Percentiles rank a stretch among this genome's conserved stretches.
phyloP scores from a whole-genome alignment of 2,888 invertebrate species.

The Drosophila meridiana region DNA sequence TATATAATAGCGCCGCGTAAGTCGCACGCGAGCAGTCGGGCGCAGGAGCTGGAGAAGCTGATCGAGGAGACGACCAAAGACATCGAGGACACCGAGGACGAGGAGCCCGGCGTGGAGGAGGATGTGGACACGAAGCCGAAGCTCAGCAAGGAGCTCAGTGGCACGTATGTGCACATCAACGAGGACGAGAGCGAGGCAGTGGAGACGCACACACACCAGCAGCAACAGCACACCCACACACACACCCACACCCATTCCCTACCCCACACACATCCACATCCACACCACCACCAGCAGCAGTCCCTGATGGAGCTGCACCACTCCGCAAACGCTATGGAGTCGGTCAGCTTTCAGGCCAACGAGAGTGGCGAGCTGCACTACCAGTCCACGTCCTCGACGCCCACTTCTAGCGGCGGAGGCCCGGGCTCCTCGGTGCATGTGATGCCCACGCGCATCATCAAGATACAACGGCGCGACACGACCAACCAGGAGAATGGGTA shows the following conservation, averaged over 20 bases:
- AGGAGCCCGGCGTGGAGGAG: conserved; percentile 48
- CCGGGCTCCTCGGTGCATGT: conserved; percentile 53
- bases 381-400: conserved; percentile 52
- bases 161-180: conserved; percentile 69
- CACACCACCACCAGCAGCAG: conserved; percentile 64
- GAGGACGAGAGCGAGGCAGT: conserved; percentile 64
- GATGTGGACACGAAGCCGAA: conserved; percentile 81
- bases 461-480: conserved; percentile 82
- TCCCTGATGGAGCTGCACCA: conserved; percentile 69
- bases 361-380: conserved; percentile 82
- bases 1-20: conserved; percentile 73
- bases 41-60: conserved; percentile 83
- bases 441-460: conserved; percentile 80
- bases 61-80: conserved; percentile 85
- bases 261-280: conserved; percentile 36
- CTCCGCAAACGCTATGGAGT: conserved; percentile 57
- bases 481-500: conserved; percentile 73
- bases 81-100: conserved; percentile 83
- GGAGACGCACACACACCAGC: conserved; percentile 54
- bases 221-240: conserved; percentile 44
- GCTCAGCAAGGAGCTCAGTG: conserved; percentile 71
- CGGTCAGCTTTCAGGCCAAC: conserved; percentile 80
- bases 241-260: conserved; percentile 37
- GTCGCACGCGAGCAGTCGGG: conserved; percentile 70
- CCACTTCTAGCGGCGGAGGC: conserved; percentile 27